Evolutionary conservation across 2,797 vertebrate genomes (phyloP).

Genomic region (Taenioides sp.): DNA sequence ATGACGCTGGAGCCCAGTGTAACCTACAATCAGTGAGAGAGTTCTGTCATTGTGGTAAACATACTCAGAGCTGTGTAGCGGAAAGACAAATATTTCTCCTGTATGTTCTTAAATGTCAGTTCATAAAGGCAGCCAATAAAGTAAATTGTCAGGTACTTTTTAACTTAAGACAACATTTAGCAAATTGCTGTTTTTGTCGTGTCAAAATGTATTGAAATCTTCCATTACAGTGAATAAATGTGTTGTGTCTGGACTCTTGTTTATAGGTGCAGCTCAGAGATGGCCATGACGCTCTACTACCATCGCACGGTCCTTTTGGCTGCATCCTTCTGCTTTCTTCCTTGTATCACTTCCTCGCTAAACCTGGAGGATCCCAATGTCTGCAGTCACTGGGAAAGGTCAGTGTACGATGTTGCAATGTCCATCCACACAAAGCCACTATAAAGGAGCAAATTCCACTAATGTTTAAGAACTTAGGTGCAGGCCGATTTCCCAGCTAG

Average conservation of each 20-base stretch:
- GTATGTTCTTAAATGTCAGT: constrained; percentile 2
- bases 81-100: constrained; percentile 2
- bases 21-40: constrained; percentile 20
- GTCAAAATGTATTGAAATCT: too few relatives aligned
- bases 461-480: constrained; percentile 60
- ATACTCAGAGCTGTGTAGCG: constrained; percentile 4
- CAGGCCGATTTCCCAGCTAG: constrained; percentile 64
- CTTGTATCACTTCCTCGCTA: constrained; percentile 75
- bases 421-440: constrained; percentile 18
- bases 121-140: constrained; percentile 6
- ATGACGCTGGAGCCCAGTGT: constrained; percentile 12
- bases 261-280: constrained; percentile 77
- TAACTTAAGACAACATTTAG: background rate
- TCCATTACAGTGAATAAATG: too few relatives aligned
- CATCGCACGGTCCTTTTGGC: constrained; percentile 68
- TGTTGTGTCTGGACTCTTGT: constrained; percentile 13
- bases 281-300: constrained; percentile 69
- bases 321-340: constrained; percentile 76
- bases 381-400: constrained; percentile 99
- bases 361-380: constrained; percentile 97
- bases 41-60: constrained; percentile 33
- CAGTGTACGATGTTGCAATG: constrained; percentile 30
- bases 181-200: background rate
- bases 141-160: background rate
- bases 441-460: constrained; percentile 50